These are phyloP conservation scores for Periphyllus acericola DNA, from an alignment of 2,888 invertebrate species.

Conservation along the genomic window DNA sequence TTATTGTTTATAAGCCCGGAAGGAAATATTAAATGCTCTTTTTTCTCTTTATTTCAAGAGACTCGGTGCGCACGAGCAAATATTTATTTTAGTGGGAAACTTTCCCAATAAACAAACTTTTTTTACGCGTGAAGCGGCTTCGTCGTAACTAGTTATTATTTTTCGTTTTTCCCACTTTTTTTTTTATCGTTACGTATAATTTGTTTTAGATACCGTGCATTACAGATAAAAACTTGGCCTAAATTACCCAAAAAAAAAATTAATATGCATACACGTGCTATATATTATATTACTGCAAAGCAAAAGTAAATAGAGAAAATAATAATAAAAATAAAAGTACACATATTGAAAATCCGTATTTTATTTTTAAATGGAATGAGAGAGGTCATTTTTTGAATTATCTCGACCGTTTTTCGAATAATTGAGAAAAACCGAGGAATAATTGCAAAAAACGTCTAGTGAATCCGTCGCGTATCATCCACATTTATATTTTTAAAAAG, in stretches of 20 bases:
- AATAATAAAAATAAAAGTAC: too few species aligned
- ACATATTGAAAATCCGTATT: too few species aligned
- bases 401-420: too few species aligned
- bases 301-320: too few species aligned
- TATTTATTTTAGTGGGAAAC: slow-evolving; percentile 58
- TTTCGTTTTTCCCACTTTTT: slow-evolving; percentile 12
- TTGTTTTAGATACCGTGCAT: background rate
- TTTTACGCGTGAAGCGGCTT: background rate
- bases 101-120: slow-evolving; percentile 59
- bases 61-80: slow-evolving; percentile 23
- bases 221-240: background rate
- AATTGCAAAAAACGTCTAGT: too few species aligned
- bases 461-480: too few species aligned
- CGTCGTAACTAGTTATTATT: slow-evolving; percentile 37
- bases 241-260: background rate
- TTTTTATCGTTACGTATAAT: background rate
- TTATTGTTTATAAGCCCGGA: slow-evolving; percentile 50
- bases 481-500: too few species aligned
- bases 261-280: background rate
- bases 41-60: background rate
- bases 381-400: too few species aligned
- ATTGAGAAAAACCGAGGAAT: too few species aligned
- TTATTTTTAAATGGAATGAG: too few species aligned
- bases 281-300: too few species aligned
- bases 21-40: slow-evolving; percentile 52